A percentile compares a stretch with the other conserved stretches of the same genome.
phyloP scores from a whole-genome alignment of 2,797 vertebrate species.

The Adrianichthys oophorus region DNA sequence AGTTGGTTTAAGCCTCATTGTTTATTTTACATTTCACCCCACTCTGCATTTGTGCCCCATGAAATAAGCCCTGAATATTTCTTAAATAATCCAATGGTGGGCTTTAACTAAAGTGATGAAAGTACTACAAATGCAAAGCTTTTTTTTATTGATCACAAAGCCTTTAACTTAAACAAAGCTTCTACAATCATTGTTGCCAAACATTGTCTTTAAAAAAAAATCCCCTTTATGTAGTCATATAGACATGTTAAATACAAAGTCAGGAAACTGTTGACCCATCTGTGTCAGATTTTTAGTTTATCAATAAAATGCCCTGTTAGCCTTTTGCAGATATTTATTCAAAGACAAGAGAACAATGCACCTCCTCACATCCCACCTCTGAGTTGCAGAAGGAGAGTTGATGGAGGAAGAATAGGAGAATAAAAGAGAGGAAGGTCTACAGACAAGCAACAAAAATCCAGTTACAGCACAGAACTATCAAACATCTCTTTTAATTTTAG shows the following conservation, averaged over 20 bases:
- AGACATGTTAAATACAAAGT: slow-evolving; percentile 62
- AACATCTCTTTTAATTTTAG: slow-evolving; percentile 19
- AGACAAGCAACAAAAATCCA: not conserved
- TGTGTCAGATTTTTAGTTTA: slow-evolving; percentile 72
- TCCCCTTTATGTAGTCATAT: slow-evolving; percentile 51
- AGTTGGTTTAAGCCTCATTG: no score
- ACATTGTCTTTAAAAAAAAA: slow-evolving; percentile 56
- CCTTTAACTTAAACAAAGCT: no score
- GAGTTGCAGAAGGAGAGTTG: slow-evolving; percentile 27
- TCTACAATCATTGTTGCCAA: slow-evolving; percentile 33
- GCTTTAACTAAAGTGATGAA: no score
- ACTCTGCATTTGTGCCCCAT: slow-evolving; percentile 32
- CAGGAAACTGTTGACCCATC: slow-evolving; percentile 60
- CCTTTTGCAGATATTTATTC: slow-evolving; percentile 65
- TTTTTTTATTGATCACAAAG: no score
- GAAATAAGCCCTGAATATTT: no score
- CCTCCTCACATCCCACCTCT: slow-evolving; percentile 15
- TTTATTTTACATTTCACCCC: slow-evolving; percentile 11
- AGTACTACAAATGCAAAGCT: no score
- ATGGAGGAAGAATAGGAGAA: slow-evolving; percentile 18
- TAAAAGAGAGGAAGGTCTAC: slow-evolving; percentile 19
- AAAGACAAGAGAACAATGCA: slow-evolving; percentile 55
- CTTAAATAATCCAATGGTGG: no score
- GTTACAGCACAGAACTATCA: not conserved
- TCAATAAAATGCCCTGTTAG: slow-evolving; percentile 64